Evolutionary conservation across 2,113 vertebrate species (phyloP).

Genomic region (Maccullochella peelii): DNA sequence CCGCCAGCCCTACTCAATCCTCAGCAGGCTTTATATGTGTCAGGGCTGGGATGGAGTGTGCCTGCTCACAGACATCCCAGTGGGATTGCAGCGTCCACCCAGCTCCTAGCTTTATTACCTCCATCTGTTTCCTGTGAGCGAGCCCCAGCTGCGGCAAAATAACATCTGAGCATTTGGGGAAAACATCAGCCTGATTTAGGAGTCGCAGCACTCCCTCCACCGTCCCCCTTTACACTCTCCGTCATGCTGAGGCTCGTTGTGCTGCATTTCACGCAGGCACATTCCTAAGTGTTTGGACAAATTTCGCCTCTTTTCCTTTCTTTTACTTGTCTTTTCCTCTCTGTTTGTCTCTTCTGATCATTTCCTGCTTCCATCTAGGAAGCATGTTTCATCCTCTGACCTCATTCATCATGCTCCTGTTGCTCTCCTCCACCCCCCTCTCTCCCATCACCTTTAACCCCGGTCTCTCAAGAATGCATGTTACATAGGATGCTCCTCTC

Average conservation of each 20-base stretch:
- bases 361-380: not conserved
- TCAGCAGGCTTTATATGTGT: conserved; percentile 48
- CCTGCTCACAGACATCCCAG: conserved; percentile 33
- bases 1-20: conserved; percentile 41
- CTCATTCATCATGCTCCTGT: conserved; percentile 7
- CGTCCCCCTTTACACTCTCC: not conserved
- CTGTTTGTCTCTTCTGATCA: not conserved
- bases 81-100: conserved; percentile 49
- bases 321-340: not conserved
- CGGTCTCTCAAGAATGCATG: conserved; percentile 8
- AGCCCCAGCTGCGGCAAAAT: conserved; percentile 54
- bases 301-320: not conserved
- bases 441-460: conserved; percentile 51
- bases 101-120: conserved; percentile 61
- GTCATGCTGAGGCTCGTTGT: not conserved
- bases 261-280: conserved; percentile 33
- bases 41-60: conserved; percentile 38
- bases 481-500: conserved; percentile 39
- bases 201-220: conserved; percentile 32
- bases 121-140: conserved; percentile 73
- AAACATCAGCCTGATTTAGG: conserved; percentile 59
- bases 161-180: conserved; percentile 56
- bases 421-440: conserved; percentile 31
- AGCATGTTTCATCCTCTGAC: not conserved
- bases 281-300: conserved; percentile 11